Base-by-base conservation (phyloP, 1,140 invertebrate species). In the Vollenhovia emeryi region DNA sequence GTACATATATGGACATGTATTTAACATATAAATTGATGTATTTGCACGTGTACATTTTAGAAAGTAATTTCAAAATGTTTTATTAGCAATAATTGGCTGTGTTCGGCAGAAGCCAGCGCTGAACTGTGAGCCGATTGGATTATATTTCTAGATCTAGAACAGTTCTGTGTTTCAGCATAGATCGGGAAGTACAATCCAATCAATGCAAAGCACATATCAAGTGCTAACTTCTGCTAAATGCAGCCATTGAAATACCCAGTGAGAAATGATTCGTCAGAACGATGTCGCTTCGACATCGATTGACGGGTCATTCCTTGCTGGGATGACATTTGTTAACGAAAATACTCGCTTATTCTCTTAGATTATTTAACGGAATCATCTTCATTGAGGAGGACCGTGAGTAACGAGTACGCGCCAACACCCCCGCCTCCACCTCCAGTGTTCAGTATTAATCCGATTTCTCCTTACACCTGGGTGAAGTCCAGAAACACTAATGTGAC, bases 391-490 rank as follows among this genome's bases (percentile, higher is more conserved):
- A 91, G 94, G 59, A 95, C 95, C 45, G 94, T 95, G 3, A 95
- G 86, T 64, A 95, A 95, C 69, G 94, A 95, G 30, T 95, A 95
- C 80, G 94, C 93, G 21, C 93, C 94, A n/a, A 89, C 91, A 62
- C 91, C 91, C 33, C 94, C 94, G 21, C 93, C 94, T 24, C 94
- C 94, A 36, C 94, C 94, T 50, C 94, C 94, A 85, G 89, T 94
- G 68, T 95, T 95, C 66, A 93, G 88, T 85, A 92, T 94, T 80
- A 93, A 93, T 59, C 89, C 92, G 24, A 40, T 91, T 27, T 76
- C 92, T 57, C 89, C 92, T 3, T 94, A 92, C 57, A 91, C 92
- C 6, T 95, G 94, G 94, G 93, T 94, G 64, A 94, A 94, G 33
- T 87, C 91, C 52, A 27, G 89, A 0, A 89, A 60, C 50, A 64